Conservation (phyloP, 2,113 vertebrate species). For the Bubo blakistoni region DNA sequence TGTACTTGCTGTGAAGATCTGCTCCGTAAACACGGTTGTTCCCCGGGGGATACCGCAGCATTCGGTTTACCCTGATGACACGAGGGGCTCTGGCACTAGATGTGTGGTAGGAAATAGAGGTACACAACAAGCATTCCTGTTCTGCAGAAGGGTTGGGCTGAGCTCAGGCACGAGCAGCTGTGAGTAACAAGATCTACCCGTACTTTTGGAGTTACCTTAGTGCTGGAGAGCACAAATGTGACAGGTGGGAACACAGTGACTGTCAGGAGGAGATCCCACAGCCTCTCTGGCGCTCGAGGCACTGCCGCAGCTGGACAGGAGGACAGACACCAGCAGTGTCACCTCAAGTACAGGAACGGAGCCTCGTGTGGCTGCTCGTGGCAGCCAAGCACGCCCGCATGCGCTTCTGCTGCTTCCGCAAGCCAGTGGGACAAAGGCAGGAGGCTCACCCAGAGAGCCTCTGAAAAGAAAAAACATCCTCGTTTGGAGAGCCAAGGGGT, state of each 20-base stretch:
- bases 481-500: not conserved
- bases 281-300: fast-evolving
- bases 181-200: too few species aligned
- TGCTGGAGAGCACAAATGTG: not conserved
- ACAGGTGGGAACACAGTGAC: not conserved
- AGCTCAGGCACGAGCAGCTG: not conserved
- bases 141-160: not conserved
- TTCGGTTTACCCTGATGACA: not conserved
- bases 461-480: not conserved
- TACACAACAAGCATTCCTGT: fast-evolving
- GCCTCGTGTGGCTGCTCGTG: fast-evolving
- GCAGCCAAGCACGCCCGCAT: fast-evolving
- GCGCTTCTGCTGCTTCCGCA: not conserved
- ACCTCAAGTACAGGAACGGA: not conserved
- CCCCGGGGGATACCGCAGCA: fast-evolving
- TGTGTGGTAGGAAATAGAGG: fast-evolving
- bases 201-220: not conserved
- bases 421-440: not conserved
- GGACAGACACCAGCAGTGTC: not conserved
- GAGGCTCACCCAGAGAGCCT: too few species aligned
- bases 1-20: not conserved
- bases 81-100: not conserved
- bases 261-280: fast-evolving
- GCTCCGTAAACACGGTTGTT: not conserved
- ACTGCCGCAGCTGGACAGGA: not conserved